phyloP scores from a whole-genome alignment of 2,888 invertebrate genomes.

The Pyrgus malvae region DNA sequence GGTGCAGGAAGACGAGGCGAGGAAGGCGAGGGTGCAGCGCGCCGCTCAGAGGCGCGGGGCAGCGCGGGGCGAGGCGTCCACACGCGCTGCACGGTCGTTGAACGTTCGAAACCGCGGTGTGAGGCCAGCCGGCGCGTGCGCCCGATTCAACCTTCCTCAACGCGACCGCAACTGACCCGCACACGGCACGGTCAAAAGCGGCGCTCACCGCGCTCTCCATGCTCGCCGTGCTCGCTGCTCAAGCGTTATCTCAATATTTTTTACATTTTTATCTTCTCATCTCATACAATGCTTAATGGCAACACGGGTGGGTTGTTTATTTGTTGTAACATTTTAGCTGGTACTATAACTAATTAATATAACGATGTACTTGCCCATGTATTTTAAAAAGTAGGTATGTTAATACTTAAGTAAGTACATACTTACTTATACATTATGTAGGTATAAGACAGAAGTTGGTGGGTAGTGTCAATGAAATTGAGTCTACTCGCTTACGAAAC shows the following conservation, averaged over 20 bases:
- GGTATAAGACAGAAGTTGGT: no score
- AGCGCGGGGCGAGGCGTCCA: conserved; percentile 63
- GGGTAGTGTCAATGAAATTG: no score
- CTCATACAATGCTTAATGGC: no score
- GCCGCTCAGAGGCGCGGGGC: no score
- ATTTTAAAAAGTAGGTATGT: no score
- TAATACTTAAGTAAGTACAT: no score
- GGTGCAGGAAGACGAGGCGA: conserved; percentile 44
- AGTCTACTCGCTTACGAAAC: no score
- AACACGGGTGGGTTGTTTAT: no score
- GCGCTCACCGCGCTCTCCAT: conserved; percentile 40
- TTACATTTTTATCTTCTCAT: background rate
- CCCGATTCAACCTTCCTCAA: conserved; percentile 82
- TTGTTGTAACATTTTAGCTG: no score
- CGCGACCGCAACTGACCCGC: conserved; percentile 80
- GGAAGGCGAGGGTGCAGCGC: conserved; percentile 40
- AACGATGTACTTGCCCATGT: no score
- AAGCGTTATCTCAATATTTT: background rate
- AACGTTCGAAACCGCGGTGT: conserved; percentile 72
- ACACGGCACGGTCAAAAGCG: conserved; percentile 49
- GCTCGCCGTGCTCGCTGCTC: background rate
- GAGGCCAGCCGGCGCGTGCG: conserved; percentile 76
- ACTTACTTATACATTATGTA: no score
- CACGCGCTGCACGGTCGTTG: conserved; percentile 82
- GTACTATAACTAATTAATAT: no score